These are phyloP conservation scores for Silurus meridionalis DNA, from an alignment of 2,113 vertebrate genomes.

Conservation along the genomic window DNA sequence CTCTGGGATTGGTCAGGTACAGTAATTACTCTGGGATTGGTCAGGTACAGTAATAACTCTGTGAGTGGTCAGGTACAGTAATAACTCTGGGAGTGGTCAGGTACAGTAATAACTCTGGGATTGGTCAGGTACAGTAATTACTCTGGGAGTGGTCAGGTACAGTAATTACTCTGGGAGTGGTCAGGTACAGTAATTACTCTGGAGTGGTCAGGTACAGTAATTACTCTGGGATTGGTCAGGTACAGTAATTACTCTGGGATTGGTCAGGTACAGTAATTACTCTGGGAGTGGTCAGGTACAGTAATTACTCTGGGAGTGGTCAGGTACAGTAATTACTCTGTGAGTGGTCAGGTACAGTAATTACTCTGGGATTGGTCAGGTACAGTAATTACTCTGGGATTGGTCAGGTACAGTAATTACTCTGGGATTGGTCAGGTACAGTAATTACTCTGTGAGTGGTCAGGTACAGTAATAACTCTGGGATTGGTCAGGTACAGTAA, in stretches of 20 bases:
- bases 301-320: neutral
- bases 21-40: too few species aligned
- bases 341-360: neutral
- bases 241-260: too few species aligned
- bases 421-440: too few species aligned
- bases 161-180: neutral
- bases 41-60: too few species aligned
- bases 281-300: too few species aligned
- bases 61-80: neutral
- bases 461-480: too few species aligned
- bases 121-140: neutral
- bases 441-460: too few species aligned
- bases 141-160: neutral
- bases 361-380: neutral
- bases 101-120: neutral
- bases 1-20: too few species aligned
- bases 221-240: too few species aligned
- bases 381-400: neutral
- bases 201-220: too few species aligned
- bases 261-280: too few species aligned
- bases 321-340: neutral
- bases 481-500: too few species aligned
- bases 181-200: neutral
- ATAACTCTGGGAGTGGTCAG: neutral
- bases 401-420: neutral